Evolutionary conservation across 2,888 invertebrate species (phyloP).

Genomic region (Platynereis dumerilii): DNA sequence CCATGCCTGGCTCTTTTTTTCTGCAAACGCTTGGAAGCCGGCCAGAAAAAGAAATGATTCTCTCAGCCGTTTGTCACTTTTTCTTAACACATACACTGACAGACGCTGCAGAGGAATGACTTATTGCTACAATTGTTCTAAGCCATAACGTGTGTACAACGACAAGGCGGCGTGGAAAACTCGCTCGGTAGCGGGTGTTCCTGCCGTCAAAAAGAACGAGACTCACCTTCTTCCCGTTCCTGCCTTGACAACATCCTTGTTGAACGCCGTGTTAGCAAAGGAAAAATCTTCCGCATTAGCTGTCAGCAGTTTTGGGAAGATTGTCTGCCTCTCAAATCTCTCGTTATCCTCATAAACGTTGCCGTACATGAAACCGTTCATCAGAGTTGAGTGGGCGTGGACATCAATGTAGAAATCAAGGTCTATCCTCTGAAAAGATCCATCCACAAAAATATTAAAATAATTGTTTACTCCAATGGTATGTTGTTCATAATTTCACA

Average conservation of each 20-base stretch:
- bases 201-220: not conserved
- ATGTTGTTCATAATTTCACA: not conserved
- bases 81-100: no score
- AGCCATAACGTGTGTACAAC: no score
- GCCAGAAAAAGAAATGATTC: no score
- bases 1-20: no score
- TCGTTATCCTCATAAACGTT: constrained; percentile 69
- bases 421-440: constrained; percentile 70
- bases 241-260: constrained; percentile 83
- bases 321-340: constrained; percentile 87
- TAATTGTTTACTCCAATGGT: not conserved
- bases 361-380: constrained; percentile 93
- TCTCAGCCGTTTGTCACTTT: no score
- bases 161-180: no score
- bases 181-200: no score
- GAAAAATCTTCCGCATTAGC: constrained; percentile 89
- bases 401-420: constrained; percentile 94
- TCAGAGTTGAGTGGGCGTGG: constrained; percentile 89
- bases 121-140: no score
- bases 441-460: constrained; percentile 10
- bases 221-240: constrained; percentile 84
- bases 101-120: no score
- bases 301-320: constrained; percentile 90
- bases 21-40: no score
- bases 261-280: constrained; percentile 85